These are phyloP conservation scores for Rhinoderma darwinii DNA, from an alignment of 2,113 vertebrate genomes.

Conservation along the genomic window DNA sequence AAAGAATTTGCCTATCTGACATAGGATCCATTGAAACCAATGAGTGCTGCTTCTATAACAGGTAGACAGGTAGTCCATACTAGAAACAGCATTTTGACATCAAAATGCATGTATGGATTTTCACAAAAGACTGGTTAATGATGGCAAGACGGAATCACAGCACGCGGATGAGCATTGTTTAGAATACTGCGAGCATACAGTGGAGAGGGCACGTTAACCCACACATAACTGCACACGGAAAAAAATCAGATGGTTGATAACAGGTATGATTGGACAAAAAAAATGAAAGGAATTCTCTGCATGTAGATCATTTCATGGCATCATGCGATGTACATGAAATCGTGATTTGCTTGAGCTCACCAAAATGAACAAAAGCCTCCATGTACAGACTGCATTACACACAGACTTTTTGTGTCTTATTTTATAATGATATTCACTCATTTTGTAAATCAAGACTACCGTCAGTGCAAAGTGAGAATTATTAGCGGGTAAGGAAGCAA, in stretches of 20 bases:
- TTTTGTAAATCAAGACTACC: slow-evolving; percentile 28
- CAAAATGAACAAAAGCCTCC: slow-evolving; percentile 82
- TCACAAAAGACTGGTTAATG: slow-evolving; percentile 78
- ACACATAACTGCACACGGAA: slow-evolving; percentile 67
- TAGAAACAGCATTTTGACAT: slow-evolving; percentile 74
- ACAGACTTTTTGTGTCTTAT: slow-evolving; percentile 89
- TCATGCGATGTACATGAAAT: slow-evolving; percentile 94
- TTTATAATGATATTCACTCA: slow-evolving; percentile 94
- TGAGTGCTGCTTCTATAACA: slow-evolving; percentile 70
- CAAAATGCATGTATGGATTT: slow-evolving; percentile 82
- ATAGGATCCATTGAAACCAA: neutral
- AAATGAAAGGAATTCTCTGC: slow-evolving; percentile 73
- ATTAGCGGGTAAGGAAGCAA: slow-evolving; percentile 8
- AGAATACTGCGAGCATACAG: slow-evolving; percentile 73
- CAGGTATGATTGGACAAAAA: slow-evolving; percentile 73
- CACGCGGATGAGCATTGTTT: slow-evolving; percentile 77
- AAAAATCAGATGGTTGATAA: slow-evolving; percentile 73
- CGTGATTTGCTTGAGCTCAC: slow-evolving; percentile 87
- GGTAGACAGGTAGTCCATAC: slow-evolving; percentile 74
- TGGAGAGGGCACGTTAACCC: slow-evolving; percentile 68
- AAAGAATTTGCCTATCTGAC: neutral
- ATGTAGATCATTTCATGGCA: slow-evolving; percentile 76
- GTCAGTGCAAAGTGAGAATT: slow-evolving; percentile 24
- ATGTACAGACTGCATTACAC: slow-evolving; percentile 90
- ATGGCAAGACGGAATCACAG: slow-evolving; percentile 79